Evolutionary conservation across 2,797 vertebrate genomes (phyloP).

Genomic region (Tenualosa thibaudeaui): DNA sequence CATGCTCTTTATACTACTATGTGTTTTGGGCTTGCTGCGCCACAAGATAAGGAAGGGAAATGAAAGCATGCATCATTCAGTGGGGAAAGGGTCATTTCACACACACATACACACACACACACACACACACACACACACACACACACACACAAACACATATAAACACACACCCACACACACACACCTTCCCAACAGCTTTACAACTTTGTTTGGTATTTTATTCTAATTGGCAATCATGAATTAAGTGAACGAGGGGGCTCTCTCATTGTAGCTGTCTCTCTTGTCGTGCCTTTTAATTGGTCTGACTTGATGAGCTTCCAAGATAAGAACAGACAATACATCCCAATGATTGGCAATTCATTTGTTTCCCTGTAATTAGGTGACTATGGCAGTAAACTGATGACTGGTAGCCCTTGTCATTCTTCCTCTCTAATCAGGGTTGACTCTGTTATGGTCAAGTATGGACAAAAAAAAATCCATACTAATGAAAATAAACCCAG

Average conservation of each 20-base stretch:
- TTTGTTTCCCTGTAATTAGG: constrained; percentile 78
- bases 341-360: constrained; percentile 77
- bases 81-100: constrained; percentile 78
- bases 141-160: too few species aligned
- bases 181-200: constrained; percentile 71
- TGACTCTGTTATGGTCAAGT: constrained; percentile 24
- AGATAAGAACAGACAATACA: constrained; percentile 79
- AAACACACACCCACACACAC: neutral
- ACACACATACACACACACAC: neutral
- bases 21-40: constrained; percentile 40
- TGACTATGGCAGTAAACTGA: constrained; percentile 65
- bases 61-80: constrained; percentile 77
- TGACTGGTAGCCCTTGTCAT: constrained; percentile 45
- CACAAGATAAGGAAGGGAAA: constrained; percentile 71
- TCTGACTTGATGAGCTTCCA: constrained; percentile 77
- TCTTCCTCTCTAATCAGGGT: constrained; percentile 36
- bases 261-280: constrained; percentile 68
- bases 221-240: constrained; percentile 83
- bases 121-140: too few species aligned
- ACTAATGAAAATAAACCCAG: neutral
- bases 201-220: constrained; percentile 75
- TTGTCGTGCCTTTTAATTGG: constrained; percentile 79
- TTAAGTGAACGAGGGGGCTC: constrained; percentile 75
- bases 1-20: constrained; percentile 58
- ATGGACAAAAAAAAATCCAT: neutral